phyloP scores from a whole-genome alignment of 2,797 vertebrate species.

The Gymnodraco acuticeps region DNA sequence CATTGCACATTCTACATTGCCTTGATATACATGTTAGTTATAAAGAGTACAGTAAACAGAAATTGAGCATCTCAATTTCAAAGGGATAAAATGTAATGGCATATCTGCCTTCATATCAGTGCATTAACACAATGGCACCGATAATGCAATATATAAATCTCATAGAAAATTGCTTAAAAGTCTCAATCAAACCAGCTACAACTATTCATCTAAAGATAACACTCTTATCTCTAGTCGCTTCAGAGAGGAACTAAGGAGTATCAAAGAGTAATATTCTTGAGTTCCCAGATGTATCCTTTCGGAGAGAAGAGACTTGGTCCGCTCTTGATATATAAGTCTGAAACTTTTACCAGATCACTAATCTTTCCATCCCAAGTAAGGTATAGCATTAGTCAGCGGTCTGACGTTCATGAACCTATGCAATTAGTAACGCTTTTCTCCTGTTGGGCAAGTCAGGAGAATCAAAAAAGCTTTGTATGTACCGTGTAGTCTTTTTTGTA shows the following conservation, averaged over 20 bases:
- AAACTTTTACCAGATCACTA: neutral
- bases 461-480: slow-evolving; percentile 8
- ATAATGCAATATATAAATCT: neutral
- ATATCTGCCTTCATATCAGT: too few species aligned
- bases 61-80: neutral
- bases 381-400: slow-evolving; percentile 5
- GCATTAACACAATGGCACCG: too few species aligned
- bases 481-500: too few species aligned
- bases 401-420: neutral
- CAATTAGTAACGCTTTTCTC: neutral
- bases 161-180: too few species aligned
- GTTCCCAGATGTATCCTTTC: too few species aligned
- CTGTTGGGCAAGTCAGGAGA: slow-evolving; percentile 6
- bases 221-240: too few species aligned
- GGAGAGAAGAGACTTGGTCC: too few species aligned
- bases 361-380: neutral
- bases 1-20: neutral
- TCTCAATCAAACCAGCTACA: too few species aligned
- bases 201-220: too few species aligned
- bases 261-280: too few species aligned
- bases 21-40: neutral
- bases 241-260: too few species aligned
- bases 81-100: neutral
- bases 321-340: too few species aligned
- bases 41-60: neutral